These are phyloP conservation scores for Phasianus colchicus DNA, from an alignment of 2,113 vertebrate species.

Conservation along the genomic window DNA sequence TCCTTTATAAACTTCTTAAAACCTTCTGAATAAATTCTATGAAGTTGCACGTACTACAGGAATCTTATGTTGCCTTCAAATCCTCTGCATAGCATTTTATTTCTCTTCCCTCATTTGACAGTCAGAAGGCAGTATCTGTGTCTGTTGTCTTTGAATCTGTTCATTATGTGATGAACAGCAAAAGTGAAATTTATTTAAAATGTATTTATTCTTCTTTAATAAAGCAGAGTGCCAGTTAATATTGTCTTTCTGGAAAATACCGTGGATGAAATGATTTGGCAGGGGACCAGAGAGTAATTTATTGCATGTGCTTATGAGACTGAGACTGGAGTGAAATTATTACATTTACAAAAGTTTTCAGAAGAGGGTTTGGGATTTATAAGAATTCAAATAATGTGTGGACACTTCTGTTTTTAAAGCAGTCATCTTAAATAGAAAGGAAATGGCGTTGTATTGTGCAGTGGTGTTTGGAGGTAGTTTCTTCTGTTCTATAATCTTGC, in stretches of 20 bases:
- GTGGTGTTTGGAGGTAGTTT: not conserved
- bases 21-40: not conserved
- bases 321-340: not conserved
- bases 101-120: not conserved
- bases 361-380: not conserved
- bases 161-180: not conserved
- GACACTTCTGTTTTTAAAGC: not conserved
- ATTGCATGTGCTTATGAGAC: not conserved
- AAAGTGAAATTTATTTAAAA: conserved; percentile 16
- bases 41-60: not conserved
- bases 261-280: not conserved
- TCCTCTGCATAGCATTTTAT: not conserved
- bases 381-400: not conserved
- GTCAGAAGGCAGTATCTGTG: not conserved
- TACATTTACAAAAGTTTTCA: not conserved
- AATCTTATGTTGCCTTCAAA: not conserved
- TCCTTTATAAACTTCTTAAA: not conserved
- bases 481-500: not conserved
- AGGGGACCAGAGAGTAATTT: not conserved
- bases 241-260: not conserved
- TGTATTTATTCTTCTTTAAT: not conserved
- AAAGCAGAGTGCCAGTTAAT: not conserved
- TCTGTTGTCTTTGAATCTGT: not conserved
- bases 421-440: not conserved
- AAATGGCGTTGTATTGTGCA: not conserved